Conservation (phyloP, 2,113 vertebrate species). For the Dipodomys merriami region DNA sequence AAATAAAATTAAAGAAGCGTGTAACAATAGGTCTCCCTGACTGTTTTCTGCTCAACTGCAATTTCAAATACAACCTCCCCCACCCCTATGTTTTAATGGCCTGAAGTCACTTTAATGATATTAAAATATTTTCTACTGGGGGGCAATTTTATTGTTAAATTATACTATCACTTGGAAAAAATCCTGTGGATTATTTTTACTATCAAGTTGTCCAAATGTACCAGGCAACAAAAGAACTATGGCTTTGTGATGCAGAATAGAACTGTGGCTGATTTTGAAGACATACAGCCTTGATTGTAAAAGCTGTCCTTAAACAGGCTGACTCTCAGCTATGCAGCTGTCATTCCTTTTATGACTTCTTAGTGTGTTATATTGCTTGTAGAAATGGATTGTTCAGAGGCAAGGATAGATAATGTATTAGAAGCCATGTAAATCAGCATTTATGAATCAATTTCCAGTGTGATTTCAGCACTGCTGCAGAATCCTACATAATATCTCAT, state of each 20-base stretch:
- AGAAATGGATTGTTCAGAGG: constrained; percentile 46
- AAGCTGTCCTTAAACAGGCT: neutral
- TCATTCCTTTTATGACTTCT: neutral
- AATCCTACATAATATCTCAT: constrained; percentile 45
- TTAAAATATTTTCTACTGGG: constrained; percentile 16
- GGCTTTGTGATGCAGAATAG: neutral
- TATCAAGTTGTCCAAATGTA: neutral
- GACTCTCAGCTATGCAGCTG: neutral
- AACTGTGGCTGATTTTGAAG: constrained; percentile 32
- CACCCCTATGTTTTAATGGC: neutral
- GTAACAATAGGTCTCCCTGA: neutral
- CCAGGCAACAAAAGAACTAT: neutral
- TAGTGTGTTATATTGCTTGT: constrained; percentile 5
- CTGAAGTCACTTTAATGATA: constrained; percentile 27
- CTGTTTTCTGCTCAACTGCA: neutral
- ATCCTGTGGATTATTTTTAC: neutral
- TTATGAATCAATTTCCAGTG: constrained; percentile 56
- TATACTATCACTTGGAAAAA: constrained; percentile 19
- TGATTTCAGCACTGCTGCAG: constrained; percentile 55
- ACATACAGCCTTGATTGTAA: neutral
- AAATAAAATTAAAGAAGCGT: constrained; percentile 37
- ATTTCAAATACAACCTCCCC: neutral
- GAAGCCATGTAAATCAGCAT: constrained; percentile 52
- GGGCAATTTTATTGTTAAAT: constrained; percentile 5
- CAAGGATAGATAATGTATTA: constrained; percentile 57